These are phyloP conservation scores for Lordiphosa andalusiaca DNA, from an alignment of 2,888 invertebrate genomes.

Conservation along the genomic window DNA sequence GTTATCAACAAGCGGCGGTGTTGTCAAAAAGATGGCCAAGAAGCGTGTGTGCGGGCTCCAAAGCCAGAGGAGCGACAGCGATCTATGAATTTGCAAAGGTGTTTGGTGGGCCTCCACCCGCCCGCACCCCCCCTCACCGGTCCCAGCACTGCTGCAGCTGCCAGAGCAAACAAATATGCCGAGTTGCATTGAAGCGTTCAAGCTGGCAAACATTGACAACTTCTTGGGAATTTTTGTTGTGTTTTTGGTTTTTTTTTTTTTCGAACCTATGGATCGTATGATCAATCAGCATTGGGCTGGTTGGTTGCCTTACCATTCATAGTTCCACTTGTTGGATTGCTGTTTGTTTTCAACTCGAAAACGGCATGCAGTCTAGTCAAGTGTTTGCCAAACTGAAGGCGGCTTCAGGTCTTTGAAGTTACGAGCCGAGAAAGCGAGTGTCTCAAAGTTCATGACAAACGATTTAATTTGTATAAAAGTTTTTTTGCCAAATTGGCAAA, in stretches of 20 bases:
- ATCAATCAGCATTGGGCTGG: slow-evolving; percentile 44
- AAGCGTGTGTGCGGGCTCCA: slow-evolving; percentile 52
- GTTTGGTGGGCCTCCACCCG: neutral
- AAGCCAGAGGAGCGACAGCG: neutral
- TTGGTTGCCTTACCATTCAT: slow-evolving; percentile 53
- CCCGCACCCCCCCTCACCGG: neutral
- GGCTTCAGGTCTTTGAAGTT: slow-evolving; percentile 58
- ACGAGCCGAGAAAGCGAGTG: neutral
- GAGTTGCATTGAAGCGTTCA: slow-evolving; percentile 68
- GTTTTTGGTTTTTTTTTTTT: slow-evolving; percentile 29
- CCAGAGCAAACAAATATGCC: slow-evolving; percentile 47
- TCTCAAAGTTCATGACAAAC: slow-evolving; percentile 7
- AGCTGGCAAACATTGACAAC: slow-evolving; percentile 67
- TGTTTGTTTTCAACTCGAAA: slow-evolving; percentile 74
- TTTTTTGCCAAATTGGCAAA: slow-evolving; percentile 38
- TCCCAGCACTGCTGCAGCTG: slow-evolving; percentile 7
- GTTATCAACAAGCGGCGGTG: slow-evolving; percentile 67
- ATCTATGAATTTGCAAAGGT: slow-evolving; percentile 40
- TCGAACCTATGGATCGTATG: slow-evolving; percentile 43
- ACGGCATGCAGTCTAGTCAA: slow-evolving; percentile 55
- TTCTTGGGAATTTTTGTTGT: slow-evolving; percentile 59
- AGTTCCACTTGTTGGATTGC: slow-evolving; percentile 49
- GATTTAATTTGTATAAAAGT: slow-evolving; percentile 62
- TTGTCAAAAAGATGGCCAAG: slow-evolving; percentile 59
- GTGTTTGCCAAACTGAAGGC: slow-evolving; percentile 68